phyloP scores from a whole-genome alignment of 2,888 invertebrate genomes.

The Rhyacophila evoluta region DNA sequence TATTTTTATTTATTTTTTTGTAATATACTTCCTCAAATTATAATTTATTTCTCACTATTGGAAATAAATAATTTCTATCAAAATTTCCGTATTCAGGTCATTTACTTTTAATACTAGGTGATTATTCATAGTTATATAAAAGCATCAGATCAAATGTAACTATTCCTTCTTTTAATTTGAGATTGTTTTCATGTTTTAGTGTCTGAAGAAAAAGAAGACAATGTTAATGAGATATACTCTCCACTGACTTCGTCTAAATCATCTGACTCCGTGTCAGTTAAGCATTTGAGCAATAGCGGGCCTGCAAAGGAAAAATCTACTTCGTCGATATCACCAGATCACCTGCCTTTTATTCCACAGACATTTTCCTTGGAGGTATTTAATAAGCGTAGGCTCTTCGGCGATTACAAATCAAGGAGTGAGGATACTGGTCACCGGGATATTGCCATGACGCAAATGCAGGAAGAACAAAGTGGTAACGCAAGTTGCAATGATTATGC shows the following conservation, averaged over 20 bases:
- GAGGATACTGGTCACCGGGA: constrained; percentile 47
- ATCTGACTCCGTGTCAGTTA: constrained; percentile 54
- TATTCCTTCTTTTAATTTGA: too few species aligned
- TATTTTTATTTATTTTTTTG: too few species aligned
- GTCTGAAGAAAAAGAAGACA: constrained; percentile 64
- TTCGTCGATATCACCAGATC: constrained; percentile 56
- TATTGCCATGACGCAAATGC: neutral
- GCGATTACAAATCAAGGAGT: constrained; percentile 49
- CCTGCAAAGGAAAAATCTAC: constrained; percentile 59
- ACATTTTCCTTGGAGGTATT: constrained; percentile 57
- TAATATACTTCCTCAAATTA: too few species aligned
- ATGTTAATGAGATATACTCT: constrained; percentile 38
- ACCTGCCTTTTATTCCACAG: constrained; percentile 54
- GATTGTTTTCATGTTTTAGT: too few species aligned
- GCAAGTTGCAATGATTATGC: neutral
- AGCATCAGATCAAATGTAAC: too few species aligned
- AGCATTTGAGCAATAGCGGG: constrained; percentile 59
- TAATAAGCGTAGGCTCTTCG: constrained; percentile 50
- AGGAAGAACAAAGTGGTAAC: too few species aligned
- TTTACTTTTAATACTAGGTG: too few species aligned
- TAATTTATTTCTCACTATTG: too few species aligned
- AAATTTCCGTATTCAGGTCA: too few species aligned
- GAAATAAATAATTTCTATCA: too few species aligned
- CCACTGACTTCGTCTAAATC: constrained; percentile 48
- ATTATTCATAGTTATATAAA: too few species aligned